These are phyloP conservation scores for Trachelus tabidus DNA, from an alignment of 2,888 invertebrate species.

Conservation along the genomic window DNA sequence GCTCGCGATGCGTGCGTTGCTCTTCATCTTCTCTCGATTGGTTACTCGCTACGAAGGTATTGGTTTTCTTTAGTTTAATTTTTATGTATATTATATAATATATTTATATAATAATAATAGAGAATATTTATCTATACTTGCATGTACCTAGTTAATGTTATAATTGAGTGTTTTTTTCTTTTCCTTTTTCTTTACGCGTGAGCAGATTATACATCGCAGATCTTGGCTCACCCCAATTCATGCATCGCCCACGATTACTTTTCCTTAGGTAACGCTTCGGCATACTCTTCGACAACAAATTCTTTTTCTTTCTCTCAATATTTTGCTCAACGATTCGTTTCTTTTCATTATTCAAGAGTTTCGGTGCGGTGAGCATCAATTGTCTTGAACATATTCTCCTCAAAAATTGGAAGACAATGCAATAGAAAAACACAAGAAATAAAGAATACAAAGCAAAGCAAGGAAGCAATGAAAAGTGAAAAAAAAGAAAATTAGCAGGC, in stretches of 20 bases:
- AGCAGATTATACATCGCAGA: constrained; percentile 38
- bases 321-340: background rate
- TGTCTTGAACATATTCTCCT: background rate
- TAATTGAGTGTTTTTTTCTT: constrained; percentile 35
- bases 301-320: constrained; percentile 13
- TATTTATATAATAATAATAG: constrained; percentile 37
- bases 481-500: background rate
- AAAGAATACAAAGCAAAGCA: background rate
- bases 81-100: constrained; percentile 37
- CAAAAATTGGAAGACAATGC: constrained; percentile 24
- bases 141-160: constrained; percentile 42
- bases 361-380: background rate
- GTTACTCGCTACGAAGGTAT: constrained; percentile 45
- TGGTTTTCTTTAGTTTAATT: constrained; percentile 37
- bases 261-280: constrained; percentile 35
- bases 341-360: constrained; percentile 13
- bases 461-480: background rate
- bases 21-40: constrained; percentile 30
- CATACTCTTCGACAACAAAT: constrained; percentile 32
- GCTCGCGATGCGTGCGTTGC: constrained; percentile 33
- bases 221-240: constrained; percentile 35
- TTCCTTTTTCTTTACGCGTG: constrained; percentile 26
- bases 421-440: constrained; percentile 10
- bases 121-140: constrained; percentile 39
- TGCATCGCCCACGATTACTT: constrained; percentile 28